A percentile compares a stretch with the other conserved stretches of the same genome.
Evolutionary conservation across 2,113 vertebrate species (phyloP).

Genomic region (Pluvialis apricaria): DNA sequence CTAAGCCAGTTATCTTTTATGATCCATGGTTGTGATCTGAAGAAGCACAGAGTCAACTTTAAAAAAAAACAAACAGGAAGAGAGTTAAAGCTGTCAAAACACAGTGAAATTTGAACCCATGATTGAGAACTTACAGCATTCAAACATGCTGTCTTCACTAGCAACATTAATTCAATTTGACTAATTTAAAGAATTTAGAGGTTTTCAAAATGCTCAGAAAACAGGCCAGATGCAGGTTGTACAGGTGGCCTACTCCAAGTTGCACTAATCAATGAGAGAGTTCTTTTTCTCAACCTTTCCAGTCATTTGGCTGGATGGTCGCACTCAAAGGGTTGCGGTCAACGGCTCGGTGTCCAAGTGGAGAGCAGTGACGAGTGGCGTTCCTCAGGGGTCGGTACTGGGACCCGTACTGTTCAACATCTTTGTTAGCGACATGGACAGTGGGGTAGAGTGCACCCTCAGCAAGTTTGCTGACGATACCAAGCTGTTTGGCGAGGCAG

Average conservation of each 20-base stretch:
- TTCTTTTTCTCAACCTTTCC: background rate
- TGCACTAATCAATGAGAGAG: background rate
- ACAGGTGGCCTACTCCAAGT: background rate
- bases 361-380: no score
- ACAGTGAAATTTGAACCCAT: background rate
- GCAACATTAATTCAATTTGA: background rate
- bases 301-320: no score
- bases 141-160: background rate
- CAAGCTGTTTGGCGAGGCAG: no score
- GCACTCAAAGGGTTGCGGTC: no score
- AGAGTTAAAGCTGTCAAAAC: background rate
- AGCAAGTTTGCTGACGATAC: no score
- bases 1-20: background rate
- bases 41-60: background rate
- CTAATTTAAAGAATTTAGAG: background rate
- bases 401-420: no score
- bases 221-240: background rate
- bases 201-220: background rate
- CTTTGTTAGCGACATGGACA: no score
- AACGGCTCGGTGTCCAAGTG: no score
- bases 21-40: background rate
- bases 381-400: no score
- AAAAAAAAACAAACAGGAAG: background rate
- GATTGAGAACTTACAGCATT: background rate
- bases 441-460: no score